These are phyloP conservation scores for Parnassius orleans DNA, from an alignment of 2,888 invertebrate genomes.

Conservation along the genomic window DNA sequence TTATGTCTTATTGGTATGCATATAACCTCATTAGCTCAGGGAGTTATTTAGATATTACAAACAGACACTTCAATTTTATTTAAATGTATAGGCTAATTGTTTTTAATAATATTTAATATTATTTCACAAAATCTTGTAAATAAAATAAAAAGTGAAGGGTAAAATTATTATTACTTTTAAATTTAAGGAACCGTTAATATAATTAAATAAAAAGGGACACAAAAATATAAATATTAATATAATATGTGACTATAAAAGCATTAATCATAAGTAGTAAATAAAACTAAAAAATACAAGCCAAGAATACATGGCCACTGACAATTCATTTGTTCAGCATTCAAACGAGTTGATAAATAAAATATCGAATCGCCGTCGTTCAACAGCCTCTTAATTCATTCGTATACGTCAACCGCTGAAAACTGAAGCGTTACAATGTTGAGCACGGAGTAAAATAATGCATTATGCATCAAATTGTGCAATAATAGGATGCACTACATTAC, in stretches of 20 bases:
- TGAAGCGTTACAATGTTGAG: slow-evolving; percentile 31
- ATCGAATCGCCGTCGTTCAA: slow-evolving; percentile 38
- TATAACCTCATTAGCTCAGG: too few species aligned
- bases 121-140: too few species aligned
- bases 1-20: too few species aligned
- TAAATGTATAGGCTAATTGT: too few species aligned
- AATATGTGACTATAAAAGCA: neutral
- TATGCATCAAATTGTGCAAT: slow-evolving; percentile 37
- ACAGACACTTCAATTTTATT: too few species aligned
- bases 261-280: neutral
- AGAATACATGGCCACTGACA: slow-evolving; percentile 30
- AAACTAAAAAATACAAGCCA: slow-evolving; percentile 27
- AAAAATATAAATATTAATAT: too few species aligned
- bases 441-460: slow-evolving; percentile 37
- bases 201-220: too few species aligned
- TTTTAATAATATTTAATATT: too few species aligned
- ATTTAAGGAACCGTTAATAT: too few species aligned
- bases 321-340: slow-evolving; percentile 30
- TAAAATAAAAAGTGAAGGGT: too few species aligned
- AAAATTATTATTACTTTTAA: too few species aligned
- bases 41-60: too few species aligned
- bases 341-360: slow-evolving; percentile 35
- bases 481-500: slow-evolving; percentile 24
- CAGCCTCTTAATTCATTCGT: slow-evolving; percentile 48
- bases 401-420: slow-evolving; percentile 44